A percentile compares a stretch with the other conserved stretches of the same genome.
phyloP scores from a whole-genome alignment of 2,113 vertebrate genomes.

The Pontoporia blainvillei region DNA sequence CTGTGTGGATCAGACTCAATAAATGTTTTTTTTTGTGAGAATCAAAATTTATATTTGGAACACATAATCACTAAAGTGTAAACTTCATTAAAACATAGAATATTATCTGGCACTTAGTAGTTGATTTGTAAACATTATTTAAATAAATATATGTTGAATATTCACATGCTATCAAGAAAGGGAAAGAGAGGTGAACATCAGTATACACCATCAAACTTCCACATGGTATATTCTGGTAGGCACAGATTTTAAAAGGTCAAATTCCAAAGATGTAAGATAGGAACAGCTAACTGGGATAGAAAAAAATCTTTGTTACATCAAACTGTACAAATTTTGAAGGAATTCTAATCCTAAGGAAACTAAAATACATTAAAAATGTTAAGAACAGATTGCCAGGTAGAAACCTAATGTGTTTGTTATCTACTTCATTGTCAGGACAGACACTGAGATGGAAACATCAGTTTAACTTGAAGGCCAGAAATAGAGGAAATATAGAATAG shows the following conservation, averaged over 20 bases:
- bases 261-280: neutral
- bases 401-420: neutral
- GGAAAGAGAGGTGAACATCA: neutral
- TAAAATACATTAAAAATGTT: neutral
- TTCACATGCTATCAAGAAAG: neutral
- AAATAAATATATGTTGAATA: neutral
- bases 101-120: neutral
- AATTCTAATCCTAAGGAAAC: neutral
- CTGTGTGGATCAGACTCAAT: neutral
- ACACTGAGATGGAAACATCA: neutral
- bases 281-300: neutral
- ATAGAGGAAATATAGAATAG: neutral
- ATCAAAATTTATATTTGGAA: neutral
- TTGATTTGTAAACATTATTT: neutral
- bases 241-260: neutral
- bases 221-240: neutral
- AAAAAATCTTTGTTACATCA: neutral
- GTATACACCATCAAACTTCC: neutral
- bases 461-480: neutral
- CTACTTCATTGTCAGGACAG: neutral
- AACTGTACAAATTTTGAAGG: neutral
- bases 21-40: neutral
- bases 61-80: neutral
- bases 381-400: neutral
- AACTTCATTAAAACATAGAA: neutral